Conservation (phyloP, 2,797 vertebrate species). For the Liparis tanakae region DNA sequence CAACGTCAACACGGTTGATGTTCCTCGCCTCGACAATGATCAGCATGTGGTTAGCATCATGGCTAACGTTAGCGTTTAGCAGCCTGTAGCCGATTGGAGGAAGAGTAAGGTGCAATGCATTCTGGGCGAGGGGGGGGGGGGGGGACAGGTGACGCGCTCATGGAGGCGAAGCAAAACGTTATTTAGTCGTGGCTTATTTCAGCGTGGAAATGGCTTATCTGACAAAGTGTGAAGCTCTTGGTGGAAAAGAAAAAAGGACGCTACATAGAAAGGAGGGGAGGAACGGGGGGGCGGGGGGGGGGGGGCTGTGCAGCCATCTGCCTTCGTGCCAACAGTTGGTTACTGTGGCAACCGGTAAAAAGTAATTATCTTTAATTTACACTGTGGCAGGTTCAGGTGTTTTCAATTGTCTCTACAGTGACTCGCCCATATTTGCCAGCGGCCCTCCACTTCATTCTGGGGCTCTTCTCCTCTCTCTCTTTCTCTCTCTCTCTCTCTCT, state of each 20-base stretch:
- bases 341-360: conserved; percentile 83
- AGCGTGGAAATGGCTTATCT: conserved; percentile 37
- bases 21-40: not conserved
- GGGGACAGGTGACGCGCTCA: not conserved
- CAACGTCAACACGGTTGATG: not conserved
- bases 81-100: not conserved
- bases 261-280: conserved; percentile 26
- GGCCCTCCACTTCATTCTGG: conserved; percentile 50
- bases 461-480: conserved; percentile 31
- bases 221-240: conserved; percentile 23
- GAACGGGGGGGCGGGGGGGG: not conserved
- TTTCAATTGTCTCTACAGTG: conserved; percentile 73
- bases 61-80: not conserved
- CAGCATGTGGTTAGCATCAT: not conserved
- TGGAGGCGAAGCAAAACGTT: conserved; percentile 22
- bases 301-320: conserved; percentile 65
- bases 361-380: conserved; percentile 83
- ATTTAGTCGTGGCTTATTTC: conserved; percentile 45
- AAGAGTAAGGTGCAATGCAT: not conserved
- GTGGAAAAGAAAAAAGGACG: conserved; percentile 47
- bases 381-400: conserved; percentile 82
- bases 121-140: not conserved
- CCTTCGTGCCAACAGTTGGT: conserved; percentile 75
- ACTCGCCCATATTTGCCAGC: conserved; percentile 71
- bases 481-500: too few species aligned